These are phyloP conservation scores for Uloborus plumipes DNA, from an alignment of 2,888 invertebrate species.

Conservation along the genomic window DNA sequence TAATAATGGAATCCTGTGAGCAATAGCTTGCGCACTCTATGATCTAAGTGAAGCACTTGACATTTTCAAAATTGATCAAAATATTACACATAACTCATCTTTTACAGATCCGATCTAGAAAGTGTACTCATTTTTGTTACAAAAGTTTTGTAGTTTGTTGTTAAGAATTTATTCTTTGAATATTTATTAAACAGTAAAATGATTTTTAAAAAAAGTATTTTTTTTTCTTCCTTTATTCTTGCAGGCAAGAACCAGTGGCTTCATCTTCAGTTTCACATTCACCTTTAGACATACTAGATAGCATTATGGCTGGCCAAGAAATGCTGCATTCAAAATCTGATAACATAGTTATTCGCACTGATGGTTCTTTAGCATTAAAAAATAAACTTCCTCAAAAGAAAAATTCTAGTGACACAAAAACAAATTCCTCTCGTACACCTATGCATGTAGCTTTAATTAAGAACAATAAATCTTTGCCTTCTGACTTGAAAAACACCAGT, in stretches of 20 bases:
- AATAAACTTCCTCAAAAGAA: neutral
- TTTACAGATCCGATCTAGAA: no score
- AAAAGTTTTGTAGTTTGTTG: no score
- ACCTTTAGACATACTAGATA: slow-evolving; percentile 68
- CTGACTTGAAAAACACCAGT: no score
- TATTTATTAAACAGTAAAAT: slow-evolving; percentile 1
- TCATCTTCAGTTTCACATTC: slow-evolving; percentile 4
- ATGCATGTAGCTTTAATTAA: slow-evolving; percentile 5
- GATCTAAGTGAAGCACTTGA: no score
- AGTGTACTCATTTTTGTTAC: no score
- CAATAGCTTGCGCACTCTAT: no score
- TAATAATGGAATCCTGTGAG: no score
- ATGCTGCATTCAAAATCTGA: slow-evolving; percentile 69
- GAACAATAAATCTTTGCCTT: no score
- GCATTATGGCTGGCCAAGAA: slow-evolving; percentile 71
- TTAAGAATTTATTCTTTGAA: no score
- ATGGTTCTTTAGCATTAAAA: slow-evolving; percentile 68
- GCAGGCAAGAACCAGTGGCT: neutral
- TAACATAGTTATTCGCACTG: slow-evolving; percentile 70
- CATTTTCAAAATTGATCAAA: no score
- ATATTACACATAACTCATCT: no score
- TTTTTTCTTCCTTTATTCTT: neutral
- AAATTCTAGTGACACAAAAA: neutral
- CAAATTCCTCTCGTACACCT: slow-evolving; percentile 5
- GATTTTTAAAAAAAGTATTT: neutral